A percentile compares a stretch with the other conserved stretches of the same genome.
Evolutionary conservation across 2,888 invertebrate species (phyloP).

Genomic region (Chrysolina americana): DNA sequence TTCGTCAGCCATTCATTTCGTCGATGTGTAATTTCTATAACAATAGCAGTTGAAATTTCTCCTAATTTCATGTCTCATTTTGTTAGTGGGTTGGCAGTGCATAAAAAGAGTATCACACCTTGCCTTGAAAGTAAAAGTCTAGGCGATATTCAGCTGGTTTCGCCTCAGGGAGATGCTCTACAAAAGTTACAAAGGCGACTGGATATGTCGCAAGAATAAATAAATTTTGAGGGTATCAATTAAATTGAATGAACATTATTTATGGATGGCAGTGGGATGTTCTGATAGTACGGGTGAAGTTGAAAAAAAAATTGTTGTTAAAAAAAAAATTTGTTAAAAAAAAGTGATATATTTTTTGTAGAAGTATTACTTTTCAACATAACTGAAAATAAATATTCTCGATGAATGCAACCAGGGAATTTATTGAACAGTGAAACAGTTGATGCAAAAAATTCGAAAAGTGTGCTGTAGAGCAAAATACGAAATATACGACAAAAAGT

Average conservation of each 20-base stretch:
- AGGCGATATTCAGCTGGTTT: not conserved
- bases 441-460: too few relatives aligned
- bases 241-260: not conserved
- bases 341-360: too few relatives aligned
- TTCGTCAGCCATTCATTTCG: too few relatives aligned
- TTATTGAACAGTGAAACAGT: too few relatives aligned
- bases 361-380: too few relatives aligned
- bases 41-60: not conserved
- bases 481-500: too few relatives aligned
- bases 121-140: not conserved
- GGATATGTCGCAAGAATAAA: not conserved
- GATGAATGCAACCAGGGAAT: too few relatives aligned
- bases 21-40: too few relatives aligned
- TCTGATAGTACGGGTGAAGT: not conserved
- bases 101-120: constrained; percentile 10
- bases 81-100: not conserved
- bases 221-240: not conserved
- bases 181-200: not conserved
- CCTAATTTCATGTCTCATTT: not conserved
- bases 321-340: too few relatives aligned
- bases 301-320: too few relatives aligned
- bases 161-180: constrained; percentile 2
- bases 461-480: too few relatives aligned
- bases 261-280: not conserved
- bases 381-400: too few relatives aligned